Evolutionary conservation across 2,113 vertebrate species (phyloP), one percentile per base, ranked within the genome.

Genomic region (Hassar affinis): DNA sequence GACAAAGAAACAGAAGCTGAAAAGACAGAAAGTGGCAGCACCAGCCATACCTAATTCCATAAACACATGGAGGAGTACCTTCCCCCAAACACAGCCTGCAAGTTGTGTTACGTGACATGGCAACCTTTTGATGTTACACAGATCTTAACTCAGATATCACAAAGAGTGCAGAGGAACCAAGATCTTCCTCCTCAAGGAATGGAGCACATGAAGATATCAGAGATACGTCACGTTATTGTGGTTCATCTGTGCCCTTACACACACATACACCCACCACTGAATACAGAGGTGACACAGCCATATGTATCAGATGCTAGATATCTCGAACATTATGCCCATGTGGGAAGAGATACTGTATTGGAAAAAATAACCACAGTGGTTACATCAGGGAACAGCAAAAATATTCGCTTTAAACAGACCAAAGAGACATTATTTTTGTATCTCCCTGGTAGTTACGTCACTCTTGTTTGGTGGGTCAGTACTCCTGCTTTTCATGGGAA

Each of bases 61-160:
- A 88, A 88, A 88, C 84, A 83, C 89, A 83, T 88, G 38, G 33
- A 90, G 88, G 88, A 91, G 85, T 76, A 47, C n/a, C 38, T 42
- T 42, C 69, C 84, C 87, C 59, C 80, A 66, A 74, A 91, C 86
- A 89, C 90, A 87, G 88, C 88, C 91, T 89, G 84, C 78, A 77
- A 92, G 91, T 90, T 85, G 90, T 88, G 91, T 92, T 92, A 91
- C 92, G 91, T 92, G 89, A 89, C 88, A 86, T 90, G 88, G 88
- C 89, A 89, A 90, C 87, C 91, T 91, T 95, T 94, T 93, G 93
- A 94, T 93, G 92, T 93, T 91, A 86, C 81, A 27, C 86, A 87
- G 86, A 88, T 88, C 83, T 87, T 88, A 90, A 90, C 84, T 91
- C 87, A 87, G 79, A 93, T 90, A 91, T 92, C 89, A 91, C 91